Evolutionary conservation across 2,888 invertebrate species (phyloP).

Genomic region (Orthosia gothica): DNA sequence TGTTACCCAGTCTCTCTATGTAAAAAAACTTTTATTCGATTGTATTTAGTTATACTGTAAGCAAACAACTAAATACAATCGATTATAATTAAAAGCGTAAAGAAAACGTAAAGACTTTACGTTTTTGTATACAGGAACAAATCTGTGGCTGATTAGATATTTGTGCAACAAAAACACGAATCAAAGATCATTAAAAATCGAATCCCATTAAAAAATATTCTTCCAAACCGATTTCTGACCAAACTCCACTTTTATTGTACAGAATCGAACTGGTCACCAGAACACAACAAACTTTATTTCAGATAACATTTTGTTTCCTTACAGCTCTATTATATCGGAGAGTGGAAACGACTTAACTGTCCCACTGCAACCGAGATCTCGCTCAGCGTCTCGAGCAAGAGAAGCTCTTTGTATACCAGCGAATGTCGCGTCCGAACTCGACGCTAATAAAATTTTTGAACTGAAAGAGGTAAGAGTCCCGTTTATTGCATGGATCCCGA

Average conservation of each 20-base stretch:
- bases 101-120: too few species aligned
- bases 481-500: conserved; percentile 23
- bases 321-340: conserved; percentile 80
- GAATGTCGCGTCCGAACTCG: conserved; percentile 91
- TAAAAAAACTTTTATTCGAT: not conserved
- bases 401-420: conserved; percentile 85
- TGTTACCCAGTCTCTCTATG: too few species aligned
- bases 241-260: conserved; percentile 28
- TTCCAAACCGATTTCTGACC: conserved; percentile 25
- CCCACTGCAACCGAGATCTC: conserved; percentile 78
- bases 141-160: not conserved
- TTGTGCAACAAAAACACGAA: not conserved
- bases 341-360: conserved; percentile 76
- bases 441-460: conserved; percentile 92
- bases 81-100: too few species aligned
- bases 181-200: not conserved
- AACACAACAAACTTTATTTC: conserved; percentile 34
- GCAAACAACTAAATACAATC: too few species aligned
- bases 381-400: conserved; percentile 84
- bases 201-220: not conserved
- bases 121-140: too few species aligned
- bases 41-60: not conserved
- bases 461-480: conserved; percentile 91
- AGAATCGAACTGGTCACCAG: conserved; percentile 5
- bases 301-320: conserved; percentile 60